Evolutionary conservation across 2,113 vertebrate species (phyloP).

Genomic region (Pangasianodon hypophthalmus): DNA sequence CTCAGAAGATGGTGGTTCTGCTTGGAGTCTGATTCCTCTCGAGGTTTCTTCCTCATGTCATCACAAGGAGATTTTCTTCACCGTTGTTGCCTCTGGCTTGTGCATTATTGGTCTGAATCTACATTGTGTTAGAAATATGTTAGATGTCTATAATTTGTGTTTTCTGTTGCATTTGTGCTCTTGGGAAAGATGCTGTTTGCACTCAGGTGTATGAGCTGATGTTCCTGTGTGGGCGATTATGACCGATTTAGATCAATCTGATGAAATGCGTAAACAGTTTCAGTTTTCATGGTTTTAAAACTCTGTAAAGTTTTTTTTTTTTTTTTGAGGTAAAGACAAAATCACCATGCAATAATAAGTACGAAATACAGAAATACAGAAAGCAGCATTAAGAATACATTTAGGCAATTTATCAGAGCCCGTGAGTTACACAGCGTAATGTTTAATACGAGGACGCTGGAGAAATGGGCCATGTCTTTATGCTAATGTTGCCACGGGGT

Average conservation of each 20-base stretch:
- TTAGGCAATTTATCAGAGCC: constrained; percentile 18
- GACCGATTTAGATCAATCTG: neutral
- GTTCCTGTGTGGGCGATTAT: neutral
- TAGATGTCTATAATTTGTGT: neutral
- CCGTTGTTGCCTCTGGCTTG: neutral
- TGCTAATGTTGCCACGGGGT: constrained; percentile 42
- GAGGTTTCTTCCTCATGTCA: neutral
- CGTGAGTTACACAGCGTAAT: constrained; percentile 1
- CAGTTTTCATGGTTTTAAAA: neutral
- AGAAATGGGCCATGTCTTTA: constrained; percentile 45
- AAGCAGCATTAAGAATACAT: constrained; percentile 13
- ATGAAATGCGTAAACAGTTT: neutral
- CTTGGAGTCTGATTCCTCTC: neutral
- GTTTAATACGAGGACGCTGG: constrained; percentile 27
- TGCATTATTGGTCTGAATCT: neutral
- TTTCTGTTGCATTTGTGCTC: neutral
- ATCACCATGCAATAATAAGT: constrained; percentile 5
- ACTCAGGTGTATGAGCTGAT: neutral
- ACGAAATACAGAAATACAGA: neutral
- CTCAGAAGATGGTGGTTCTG: too few species aligned
- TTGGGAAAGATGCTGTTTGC: neutral
- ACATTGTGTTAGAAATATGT: neutral
- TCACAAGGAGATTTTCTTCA: constrained; percentile 47
- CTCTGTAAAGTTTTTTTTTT: neutral
- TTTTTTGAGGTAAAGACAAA: neutral